These are phyloP conservation scores for Prionailurus bengalensis DNA, from an alignment of 2,113 vertebrate genomes.

Conservation along the genomic window DNA sequence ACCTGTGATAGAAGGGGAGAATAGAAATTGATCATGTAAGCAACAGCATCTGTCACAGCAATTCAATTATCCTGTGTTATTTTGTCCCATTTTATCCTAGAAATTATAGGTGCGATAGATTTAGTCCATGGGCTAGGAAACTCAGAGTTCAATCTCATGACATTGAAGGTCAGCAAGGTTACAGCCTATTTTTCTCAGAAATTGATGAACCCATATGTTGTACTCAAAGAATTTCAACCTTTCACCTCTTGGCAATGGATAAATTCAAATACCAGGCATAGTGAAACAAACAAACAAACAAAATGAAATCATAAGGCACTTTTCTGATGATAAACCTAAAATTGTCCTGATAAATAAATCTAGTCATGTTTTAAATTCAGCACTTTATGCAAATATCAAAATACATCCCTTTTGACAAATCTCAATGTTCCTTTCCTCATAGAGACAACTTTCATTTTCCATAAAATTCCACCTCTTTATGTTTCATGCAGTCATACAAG, in stretches of 20 bases:
- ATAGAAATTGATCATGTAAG: neutral
- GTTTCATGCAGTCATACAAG: neutral
- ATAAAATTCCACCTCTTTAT: constrained; percentile 11
- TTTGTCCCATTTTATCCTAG: neutral
- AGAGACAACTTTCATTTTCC: constrained; percentile 36
- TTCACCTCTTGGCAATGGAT: neutral
- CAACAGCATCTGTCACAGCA: neutral
- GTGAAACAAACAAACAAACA: neutral
- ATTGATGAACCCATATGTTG: neutral
- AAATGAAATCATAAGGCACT: neutral
- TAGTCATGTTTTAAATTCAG: neutral
- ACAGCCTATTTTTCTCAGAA: neutral
- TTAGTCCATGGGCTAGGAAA: constrained; percentile 6
- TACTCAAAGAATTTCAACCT: constrained; percentile 29
- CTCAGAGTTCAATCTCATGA: neutral
- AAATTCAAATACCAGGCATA: neutral
- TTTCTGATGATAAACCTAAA: neutral
- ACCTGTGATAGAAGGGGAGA: neutral
- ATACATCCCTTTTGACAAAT: constrained; percentile 31
- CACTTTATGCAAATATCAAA: neutral
- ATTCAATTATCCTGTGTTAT: neutral
- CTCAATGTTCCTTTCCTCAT: neutral
- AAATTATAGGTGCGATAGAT: neutral
- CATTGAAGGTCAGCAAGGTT: neutral
- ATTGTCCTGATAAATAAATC: neutral